Conservation (phyloP, 2,888 invertebrate genomes). For the Ophioninae sp. region DNA sequence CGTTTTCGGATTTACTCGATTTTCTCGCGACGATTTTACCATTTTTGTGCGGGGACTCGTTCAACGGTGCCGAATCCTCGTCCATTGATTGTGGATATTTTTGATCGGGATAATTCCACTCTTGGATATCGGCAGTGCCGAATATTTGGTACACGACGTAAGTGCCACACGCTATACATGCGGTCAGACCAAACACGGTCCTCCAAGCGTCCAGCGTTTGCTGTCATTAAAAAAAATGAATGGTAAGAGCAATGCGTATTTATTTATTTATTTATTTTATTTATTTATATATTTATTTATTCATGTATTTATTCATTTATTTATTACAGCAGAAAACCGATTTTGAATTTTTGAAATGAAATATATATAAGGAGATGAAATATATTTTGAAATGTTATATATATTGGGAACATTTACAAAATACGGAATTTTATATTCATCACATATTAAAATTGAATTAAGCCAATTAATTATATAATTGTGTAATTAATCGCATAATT, state of each 20-base stretch:
- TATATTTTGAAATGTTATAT: neutral
- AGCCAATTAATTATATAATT: too few relatives aligned
- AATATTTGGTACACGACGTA: conserved; percentile 86
- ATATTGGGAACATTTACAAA: neutral
- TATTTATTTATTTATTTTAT: neutral
- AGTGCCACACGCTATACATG: conserved; percentile 84
- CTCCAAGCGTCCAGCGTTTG: conserved; percentile 84
- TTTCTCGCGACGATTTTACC: conserved; percentile 68
- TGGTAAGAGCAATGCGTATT: too few relatives aligned
- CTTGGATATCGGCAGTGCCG: conserved; percentile 85
- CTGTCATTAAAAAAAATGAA: conserved; percentile 72
- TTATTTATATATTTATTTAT: too few relatives aligned
- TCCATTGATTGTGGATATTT: conserved; percentile 74
- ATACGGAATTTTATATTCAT: too few relatives aligned
- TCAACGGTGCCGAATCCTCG: conserved; percentile 77
- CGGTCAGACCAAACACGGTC: conserved; percentile 85
- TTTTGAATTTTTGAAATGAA: neutral
- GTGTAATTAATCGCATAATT: too few relatives aligned
- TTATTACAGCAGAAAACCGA: too few relatives aligned
- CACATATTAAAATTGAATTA: too few relatives aligned
- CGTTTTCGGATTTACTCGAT: conserved; percentile 67
- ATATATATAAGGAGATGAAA: neutral
- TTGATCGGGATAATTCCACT: conserved; percentile 82
- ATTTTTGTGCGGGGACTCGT: conserved; percentile 72
- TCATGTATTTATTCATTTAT: too few relatives aligned